Base-by-base conservation (phyloP, 2,797 vertebrate genomes). In the Molothrus aeneus region DNA sequence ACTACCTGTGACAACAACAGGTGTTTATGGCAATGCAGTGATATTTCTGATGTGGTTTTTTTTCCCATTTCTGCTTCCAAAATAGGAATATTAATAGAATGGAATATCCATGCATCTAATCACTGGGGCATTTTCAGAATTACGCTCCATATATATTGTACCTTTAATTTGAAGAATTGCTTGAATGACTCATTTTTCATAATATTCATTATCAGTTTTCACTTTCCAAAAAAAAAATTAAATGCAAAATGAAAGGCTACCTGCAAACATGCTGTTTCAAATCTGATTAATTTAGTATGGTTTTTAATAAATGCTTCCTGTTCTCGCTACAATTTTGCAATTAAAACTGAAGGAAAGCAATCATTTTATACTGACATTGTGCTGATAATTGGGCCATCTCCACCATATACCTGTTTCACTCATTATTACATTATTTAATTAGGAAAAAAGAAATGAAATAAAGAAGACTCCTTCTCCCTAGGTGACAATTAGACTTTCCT, bases 351-450 rank as follows among this genome's bases (percentile, higher is more conserved):
- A 95, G 93, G 82, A 94, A 96, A 94, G 96, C 81, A 94, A 90
- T 95, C 29, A 88, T 94, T 95, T 97, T 85, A 74, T 81, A 86
- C 63, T 32, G 47, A 89, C 20, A 74, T 65, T 94, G 80, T 26
- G 16, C 61, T 93, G 89, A 90, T 72, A 78, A 94, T 86, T 32
- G n/a, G 45, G 57, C 50, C 59, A 51, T 91, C 89, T 80, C 77
- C 85, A 92, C 60, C 87, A 83, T 25, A 60, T 51, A 51, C 42
- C 84, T 79, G 60, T 81, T 96, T 94, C 82, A 85, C 64, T 93
- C 69, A 79, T 93, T 95, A 86, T 94, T 92, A 75, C 51, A 88
- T 97, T 95, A 97, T 90, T 96, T 96, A 95, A 95, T 97, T 96
- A 95, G 75, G 56, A 88, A 92, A 95, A 95, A 94, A 87, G 90